A percentile compares a stretch with the other conserved stretches of the same genome.
phyloP scores from a whole-genome alignment of 37 sponge, comb jelly and placozoan species.

The Axinella damicornis region DNA sequence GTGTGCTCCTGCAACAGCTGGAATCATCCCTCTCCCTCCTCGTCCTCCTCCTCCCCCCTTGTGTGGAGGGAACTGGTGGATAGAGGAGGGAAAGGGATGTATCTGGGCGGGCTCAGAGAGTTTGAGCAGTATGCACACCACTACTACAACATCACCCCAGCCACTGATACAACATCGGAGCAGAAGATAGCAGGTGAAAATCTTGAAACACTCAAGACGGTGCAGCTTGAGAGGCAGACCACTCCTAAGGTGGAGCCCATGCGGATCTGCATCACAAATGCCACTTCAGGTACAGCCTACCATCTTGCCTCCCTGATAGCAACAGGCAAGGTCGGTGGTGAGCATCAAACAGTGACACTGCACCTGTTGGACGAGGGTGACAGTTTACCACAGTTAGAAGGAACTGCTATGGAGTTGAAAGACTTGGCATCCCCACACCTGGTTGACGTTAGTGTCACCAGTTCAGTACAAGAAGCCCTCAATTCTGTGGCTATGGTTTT shows the following conservation, averaged over 20 bases:
- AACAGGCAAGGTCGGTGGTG: constrained; percentile 45
- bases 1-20: constrained; percentile 65
- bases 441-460: constrained; percentile 11
- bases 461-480: constrained; percentile 53
- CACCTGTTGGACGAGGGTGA: constrained; percentile 55
- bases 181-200: constrained; percentile 54
- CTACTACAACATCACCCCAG: constrained; percentile 66
- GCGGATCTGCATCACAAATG: constrained; percentile 65
- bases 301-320: constrained; percentile 60
- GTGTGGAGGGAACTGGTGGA: constrained; percentile 97
- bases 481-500: constrained; percentile 40
- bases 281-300: constrained; percentile 54
- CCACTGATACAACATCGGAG: constrained; percentile 14
- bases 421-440: constrained; percentile 76
- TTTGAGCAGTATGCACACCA: constrained; percentile 82
- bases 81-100: constrained; percentile 93
- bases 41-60: constrained; percentile 66
- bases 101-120: constrained; percentile 83
- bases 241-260: constrained; percentile 8
- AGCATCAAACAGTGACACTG: constrained; percentile 20
- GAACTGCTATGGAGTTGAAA: constrained; percentile 75
- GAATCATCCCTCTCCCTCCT: constrained; percentile 64
- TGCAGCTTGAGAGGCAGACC: not conserved
- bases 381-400: not conserved
- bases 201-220: not conserved